Percentiles rank a stretch among this genome's conserved stretches.
phyloP scores from a whole-genome alignment of 2,888 invertebrate species.

The Sclerodermus sp. region DNA sequence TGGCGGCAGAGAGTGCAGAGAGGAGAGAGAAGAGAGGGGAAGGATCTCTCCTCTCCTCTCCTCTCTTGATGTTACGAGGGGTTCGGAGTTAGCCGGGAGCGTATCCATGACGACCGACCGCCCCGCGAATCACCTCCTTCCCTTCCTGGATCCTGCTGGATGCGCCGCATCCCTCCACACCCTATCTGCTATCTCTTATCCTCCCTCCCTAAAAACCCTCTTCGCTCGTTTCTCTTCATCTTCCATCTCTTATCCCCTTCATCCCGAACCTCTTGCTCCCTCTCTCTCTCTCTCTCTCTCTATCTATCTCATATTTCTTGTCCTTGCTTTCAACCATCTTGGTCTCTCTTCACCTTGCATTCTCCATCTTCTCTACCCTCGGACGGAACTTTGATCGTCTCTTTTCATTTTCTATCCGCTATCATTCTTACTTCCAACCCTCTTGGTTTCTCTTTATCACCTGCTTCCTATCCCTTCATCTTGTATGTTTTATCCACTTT shows the following conservation, averaged over 20 bases:
- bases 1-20: constrained; percentile 49
- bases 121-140: constrained; percentile 50
- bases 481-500: too few species aligned
- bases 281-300: background rate
- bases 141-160: constrained; percentile 48
- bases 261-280: background rate
- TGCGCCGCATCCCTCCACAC: constrained; percentile 32
- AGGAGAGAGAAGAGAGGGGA: constrained; percentile 36
- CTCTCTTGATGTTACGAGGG: constrained; percentile 19
- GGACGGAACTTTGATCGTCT: too few species aligned
- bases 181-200: constrained; percentile 11
- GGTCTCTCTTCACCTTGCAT: constrained; percentile 10
- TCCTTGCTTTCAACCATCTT: constrained; percentile 1
- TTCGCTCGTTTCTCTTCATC: background rate
- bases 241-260: background rate
- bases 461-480: too few species aligned
- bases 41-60: constrained; percentile 15
- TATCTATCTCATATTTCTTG: constrained; percentile 5
- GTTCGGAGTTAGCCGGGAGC: constrained; percentile 52
- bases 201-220: constrained; percentile 22
- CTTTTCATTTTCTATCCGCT: too few species aligned
- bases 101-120: constrained; percentile 58
- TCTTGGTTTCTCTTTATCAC: too few species aligned
- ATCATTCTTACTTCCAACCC: too few species aligned
- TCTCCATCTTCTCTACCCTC: constrained; percentile 9